These are phyloP conservation scores for Odontocerum albicorne DNA, from an alignment of 2,888 invertebrate species.

Conservation along the genomic window DNA sequence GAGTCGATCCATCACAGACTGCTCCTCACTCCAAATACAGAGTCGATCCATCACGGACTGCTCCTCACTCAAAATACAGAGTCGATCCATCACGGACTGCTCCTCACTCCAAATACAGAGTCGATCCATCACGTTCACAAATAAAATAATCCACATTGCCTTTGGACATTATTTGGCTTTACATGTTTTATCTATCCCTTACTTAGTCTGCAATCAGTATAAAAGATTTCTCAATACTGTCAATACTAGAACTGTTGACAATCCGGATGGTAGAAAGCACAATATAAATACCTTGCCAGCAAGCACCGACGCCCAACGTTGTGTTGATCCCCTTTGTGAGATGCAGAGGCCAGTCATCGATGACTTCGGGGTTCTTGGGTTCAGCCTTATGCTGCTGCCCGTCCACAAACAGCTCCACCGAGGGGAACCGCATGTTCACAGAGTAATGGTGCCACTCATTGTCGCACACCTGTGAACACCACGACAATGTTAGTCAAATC, in stretches of 20 bases:
- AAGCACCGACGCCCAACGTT: constrained; percentile 92
- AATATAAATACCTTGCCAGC: constrained; percentile 80
- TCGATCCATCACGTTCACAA: too few species aligned
- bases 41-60: too few species aligned
- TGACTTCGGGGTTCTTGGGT: constrained; percentile 87
- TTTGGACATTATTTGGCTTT: background rate
- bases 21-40: too few species aligned
- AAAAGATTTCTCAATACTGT: too few species aligned
- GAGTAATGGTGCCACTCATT: constrained; percentile 99
- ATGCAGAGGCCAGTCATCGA: constrained; percentile 99
- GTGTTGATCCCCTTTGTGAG: constrained; percentile 93
- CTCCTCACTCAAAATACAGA: too few species aligned
- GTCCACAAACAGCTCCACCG: constrained; percentile 86
- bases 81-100: too few species aligned
- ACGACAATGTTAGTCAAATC: too few species aligned
- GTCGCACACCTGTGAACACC: constrained; percentile 83
- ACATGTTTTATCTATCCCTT: background rate
- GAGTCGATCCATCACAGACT: too few species aligned
- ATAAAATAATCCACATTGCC: background rate
- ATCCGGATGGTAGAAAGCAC: too few species aligned
- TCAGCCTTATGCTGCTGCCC: constrained; percentile 57
- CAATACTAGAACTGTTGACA: too few species aligned
- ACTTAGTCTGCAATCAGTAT: too few species aligned
- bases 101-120: too few species aligned
- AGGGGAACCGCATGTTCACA: constrained; percentile 89